Base-by-base conservation (phyloP, 2,113 vertebrate genomes). In the Rana temporaria region DNA sequence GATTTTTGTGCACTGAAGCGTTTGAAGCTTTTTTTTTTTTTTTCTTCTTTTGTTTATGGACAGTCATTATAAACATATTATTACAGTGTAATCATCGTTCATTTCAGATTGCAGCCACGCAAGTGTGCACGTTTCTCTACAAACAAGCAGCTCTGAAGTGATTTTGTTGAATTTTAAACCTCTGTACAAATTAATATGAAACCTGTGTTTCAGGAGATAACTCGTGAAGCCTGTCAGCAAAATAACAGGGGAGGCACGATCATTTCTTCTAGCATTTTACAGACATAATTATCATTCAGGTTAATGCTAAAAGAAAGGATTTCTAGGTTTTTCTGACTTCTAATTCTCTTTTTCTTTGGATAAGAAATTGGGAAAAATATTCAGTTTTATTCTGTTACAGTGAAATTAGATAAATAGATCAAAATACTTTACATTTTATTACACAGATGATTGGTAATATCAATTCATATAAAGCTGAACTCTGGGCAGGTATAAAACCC, bases 1-100 rank as follows among this genome's bases (percentile, higher is more conserved):
- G 94, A 95, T 90, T 94, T 96, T 93, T 91, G 94, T 86, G 93
- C 92, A 91, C 91, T 89, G 20, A 90, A 93, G 93, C 56, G 56
- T 42, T 75, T 60, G 56, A 75, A 19, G 32, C 34, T 42, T 75
- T 75, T 60, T 57, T 20, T 75, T 75, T 60, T 57, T 20, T 14
- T 8, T 14, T 2, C 12, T 48, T 1, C 9, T 48, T 48, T 48
- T 48, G n/a, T 11, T 62, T 63, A 91, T 92, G 55, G 30, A 60
- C 89, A 89, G 89, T 90, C 91, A 91, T 89, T 32, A 89, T 84
- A 85, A 89, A 88, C 87, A 89, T 86, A 89, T 89, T 91, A 85
- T 90, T 85, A 76, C 90, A 89, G 71, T 83, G 84, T 86, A 92
- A 92, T 90, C 87, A 92, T 89, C 90, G 89, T 66, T 65, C 84